These are phyloP conservation scores for Cyaniris semiargus DNA, from an alignment of 2,888 invertebrate genomes.

Conservation along the genomic window DNA sequence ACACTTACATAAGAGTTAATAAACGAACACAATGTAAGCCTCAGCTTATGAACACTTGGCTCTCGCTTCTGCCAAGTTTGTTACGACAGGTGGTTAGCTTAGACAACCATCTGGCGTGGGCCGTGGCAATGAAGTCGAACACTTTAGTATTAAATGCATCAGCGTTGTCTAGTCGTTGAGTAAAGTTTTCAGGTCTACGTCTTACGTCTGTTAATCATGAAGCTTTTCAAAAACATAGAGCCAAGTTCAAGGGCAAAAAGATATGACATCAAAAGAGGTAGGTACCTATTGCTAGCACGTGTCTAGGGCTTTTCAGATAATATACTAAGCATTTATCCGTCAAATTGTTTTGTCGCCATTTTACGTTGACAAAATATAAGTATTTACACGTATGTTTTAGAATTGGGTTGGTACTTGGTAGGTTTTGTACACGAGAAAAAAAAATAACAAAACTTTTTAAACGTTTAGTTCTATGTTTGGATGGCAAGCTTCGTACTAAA, in stretches of 20 bases:
- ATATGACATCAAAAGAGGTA: too few relatives aligned
- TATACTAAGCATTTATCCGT: too few relatives aligned
- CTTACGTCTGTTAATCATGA: neutral
- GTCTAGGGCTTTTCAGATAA: too few relatives aligned
- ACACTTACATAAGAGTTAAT: neutral
- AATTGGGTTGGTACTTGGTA: too few relatives aligned
- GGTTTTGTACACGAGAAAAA: too few relatives aligned
- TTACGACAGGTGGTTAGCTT: neutral
- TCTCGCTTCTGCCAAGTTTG: neutral
- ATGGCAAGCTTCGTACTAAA: neutral
- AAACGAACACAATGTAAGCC: neutral
- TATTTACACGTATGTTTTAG: too few relatives aligned
- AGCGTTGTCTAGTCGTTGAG: neutral
- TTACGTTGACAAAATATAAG: too few relatives aligned
- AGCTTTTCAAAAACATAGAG: neutral
- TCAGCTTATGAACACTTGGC: neutral
- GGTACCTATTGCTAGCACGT: too few relatives aligned
- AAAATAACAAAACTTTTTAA: too few relatives aligned
- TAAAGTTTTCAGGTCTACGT: neutral
- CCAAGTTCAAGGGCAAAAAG: neutral
- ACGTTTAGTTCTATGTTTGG: neutral
- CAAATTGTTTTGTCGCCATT: too few relatives aligned
- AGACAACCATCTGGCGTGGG: constrained; percentile 1
- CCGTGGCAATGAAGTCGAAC: neutral
- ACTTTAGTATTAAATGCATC: neutral